These are phyloP conservation scores for Chaetops frenatus DNA, from an alignment of 2,113 vertebrate genomes.

Conservation along the genomic window DNA sequence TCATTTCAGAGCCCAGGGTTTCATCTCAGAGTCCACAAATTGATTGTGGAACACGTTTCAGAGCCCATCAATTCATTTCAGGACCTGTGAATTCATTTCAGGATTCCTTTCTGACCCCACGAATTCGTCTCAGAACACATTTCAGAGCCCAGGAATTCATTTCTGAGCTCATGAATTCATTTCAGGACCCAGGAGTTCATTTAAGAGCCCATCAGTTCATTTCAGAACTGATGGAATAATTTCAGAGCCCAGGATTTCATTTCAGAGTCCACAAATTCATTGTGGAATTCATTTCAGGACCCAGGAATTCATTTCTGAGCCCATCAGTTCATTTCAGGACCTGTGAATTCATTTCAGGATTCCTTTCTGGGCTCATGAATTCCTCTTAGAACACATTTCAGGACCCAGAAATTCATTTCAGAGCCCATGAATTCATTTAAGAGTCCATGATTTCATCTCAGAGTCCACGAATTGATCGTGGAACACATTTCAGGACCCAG, in stretches of 20 bases:
- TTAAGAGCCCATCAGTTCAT: background rate
- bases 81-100: background rate
- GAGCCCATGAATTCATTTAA: background rate
- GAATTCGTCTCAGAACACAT: no score
- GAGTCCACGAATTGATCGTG: background rate
- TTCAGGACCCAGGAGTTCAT: background rate
- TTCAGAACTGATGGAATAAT: background rate
- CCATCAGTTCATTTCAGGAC: rapidly evolving
- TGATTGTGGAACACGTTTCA: background rate
- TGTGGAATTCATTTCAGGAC: no score
- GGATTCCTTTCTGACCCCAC: no score
- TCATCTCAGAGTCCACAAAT: background rate
- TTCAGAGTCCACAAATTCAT: no score
- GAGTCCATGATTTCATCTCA: background rate
- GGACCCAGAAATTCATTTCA: background rate
- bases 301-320: rapidly evolving
- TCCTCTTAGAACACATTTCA: background rate
- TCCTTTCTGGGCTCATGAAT: rapidly evolving
- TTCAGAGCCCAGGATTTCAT: background rate
- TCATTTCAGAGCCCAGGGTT: background rate
- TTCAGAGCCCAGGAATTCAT: background rate
- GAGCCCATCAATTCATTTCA: background rate
- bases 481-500: no score
- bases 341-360: rapidly evolving
- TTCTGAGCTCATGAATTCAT: background rate